These are phyloP conservation scores for Arion vulgaris DNA, from an alignment of 1,140 invertebrate species.

Conservation along the genomic window DNA sequence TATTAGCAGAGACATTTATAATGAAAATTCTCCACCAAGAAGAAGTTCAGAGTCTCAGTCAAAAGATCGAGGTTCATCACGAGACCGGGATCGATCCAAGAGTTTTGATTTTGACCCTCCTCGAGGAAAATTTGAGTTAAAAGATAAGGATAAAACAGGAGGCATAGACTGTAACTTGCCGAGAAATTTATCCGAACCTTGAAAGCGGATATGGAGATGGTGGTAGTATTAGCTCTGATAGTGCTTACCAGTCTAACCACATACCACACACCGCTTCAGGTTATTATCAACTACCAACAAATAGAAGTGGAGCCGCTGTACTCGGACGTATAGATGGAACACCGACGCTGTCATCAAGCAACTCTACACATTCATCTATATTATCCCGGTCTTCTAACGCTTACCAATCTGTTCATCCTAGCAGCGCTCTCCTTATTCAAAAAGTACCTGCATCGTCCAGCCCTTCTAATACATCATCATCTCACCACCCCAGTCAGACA, in stretches of 20 bases:
- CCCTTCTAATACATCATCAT: constrained; percentile 34
- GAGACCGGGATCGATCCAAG: constrained; percentile 27
- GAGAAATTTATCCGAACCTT: constrained; percentile 29
- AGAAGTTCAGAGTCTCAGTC: neutral
- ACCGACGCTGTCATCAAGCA: neutral
- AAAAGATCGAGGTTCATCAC: neutral
- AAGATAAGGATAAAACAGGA: neutral
- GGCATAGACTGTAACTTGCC: constrained; percentile 16
- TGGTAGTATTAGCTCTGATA: neutral
- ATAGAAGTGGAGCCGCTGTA: constrained; percentile 22
- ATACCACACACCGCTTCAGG: constrained; percentile 41
- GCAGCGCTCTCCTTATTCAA: constrained; percentile 26
- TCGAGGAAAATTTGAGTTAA: neutral
- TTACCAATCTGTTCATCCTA: neutral
- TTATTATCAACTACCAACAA: constrained; percentile 14
- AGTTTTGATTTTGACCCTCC: constrained; percentile 40
- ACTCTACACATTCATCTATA: neutral
- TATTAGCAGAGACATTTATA: neutral
- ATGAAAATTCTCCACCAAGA: neutral
- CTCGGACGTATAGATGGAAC: neutral
- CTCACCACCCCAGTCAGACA: constrained; percentile 28
- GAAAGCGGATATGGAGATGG: neutral
- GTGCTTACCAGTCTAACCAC: neutral
- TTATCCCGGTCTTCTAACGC: neutral
- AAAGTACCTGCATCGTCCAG: constrained; percentile 17